These are phyloP conservation scores for Dolichoris vasculosae DNA, from an alignment of 1,140 invertebrate species.

Conservation along the genomic window DNA sequence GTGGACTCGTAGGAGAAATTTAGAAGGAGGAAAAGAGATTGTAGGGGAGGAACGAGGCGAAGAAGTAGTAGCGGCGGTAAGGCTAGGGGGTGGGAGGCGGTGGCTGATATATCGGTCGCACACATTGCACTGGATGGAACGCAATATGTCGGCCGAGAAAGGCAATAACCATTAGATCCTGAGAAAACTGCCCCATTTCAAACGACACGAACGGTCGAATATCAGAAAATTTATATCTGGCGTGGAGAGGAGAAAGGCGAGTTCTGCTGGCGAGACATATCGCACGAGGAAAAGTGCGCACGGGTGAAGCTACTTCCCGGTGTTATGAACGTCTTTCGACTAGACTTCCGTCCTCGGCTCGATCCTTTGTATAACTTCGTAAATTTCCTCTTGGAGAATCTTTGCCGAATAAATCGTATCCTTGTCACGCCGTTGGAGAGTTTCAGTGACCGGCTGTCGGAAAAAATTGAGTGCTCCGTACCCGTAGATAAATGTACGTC, in stretches of 20 bases:
- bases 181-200: slow-evolving; percentile 79
- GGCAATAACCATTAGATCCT: slow-evolving; percentile 79
- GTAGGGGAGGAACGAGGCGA: background rate
- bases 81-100: background rate
- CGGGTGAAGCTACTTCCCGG: background rate
- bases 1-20: slow-evolving; percentile 2
- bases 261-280: slow-evolving; percentile 56
- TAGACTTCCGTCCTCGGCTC: slow-evolving; percentile 33
- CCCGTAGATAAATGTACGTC: background rate
- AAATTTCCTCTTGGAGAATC: slow-evolving; percentile 36
- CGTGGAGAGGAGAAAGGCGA: slow-evolving; percentile 34
- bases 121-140: slow-evolving; percentile 79
- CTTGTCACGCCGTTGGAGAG: background rate
- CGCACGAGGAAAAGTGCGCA: slow-evolving; percentile 32
- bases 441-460: background rate
- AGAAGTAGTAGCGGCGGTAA: background rate
- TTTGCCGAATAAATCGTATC: slow-evolving; percentile 25
- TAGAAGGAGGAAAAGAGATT: slow-evolving; percentile 24
- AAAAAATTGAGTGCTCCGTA: slow-evolving; percentile 10
- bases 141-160: slow-evolving; percentile 79
- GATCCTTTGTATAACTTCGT: slow-evolving; percentile 25
- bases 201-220: slow-evolving; percentile 78
- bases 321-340: slow-evolving; percentile 42
- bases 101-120: slow-evolving; percentile 59
- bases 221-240: slow-evolving; percentile 77